These are phyloP conservation scores for Camelus bactrianus DNA, from an alignment of 2,113 vertebrate species.

Conservation along the genomic window DNA sequence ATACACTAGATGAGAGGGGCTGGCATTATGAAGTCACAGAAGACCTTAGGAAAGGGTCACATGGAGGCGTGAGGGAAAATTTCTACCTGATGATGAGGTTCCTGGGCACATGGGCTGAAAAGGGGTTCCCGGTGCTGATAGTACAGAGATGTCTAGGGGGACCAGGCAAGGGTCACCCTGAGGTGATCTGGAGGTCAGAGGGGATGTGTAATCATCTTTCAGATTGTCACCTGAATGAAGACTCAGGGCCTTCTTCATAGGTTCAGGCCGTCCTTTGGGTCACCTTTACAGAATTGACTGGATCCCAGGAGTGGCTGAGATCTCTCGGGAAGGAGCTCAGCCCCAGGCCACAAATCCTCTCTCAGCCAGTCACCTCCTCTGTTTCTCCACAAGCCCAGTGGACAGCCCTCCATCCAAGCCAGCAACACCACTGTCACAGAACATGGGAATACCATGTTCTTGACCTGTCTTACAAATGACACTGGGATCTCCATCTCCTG, in stretches of 20 bases:
- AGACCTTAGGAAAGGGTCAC: not conserved
- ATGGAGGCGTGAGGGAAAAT: not conserved
- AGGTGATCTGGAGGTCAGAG: not conserved
- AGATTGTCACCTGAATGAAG: not conserved
- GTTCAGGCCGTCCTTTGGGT: not conserved
- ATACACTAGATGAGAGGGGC: not conserved
- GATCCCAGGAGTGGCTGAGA: not conserved
- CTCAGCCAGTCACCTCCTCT: not conserved
- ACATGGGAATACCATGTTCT: rapidly evolving
- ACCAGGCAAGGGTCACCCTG: not conserved
- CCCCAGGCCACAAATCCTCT: not conserved
- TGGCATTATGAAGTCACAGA: not conserved
- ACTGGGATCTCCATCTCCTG: not conserved
- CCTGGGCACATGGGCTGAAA: not conserved
- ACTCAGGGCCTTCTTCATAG: not conserved
- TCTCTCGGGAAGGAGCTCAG: not conserved
- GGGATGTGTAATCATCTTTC: rapidly evolving
- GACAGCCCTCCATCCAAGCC: not conserved
- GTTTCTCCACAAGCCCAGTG: not conserved
- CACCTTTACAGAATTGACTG: not conserved
- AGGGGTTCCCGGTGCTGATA: not conserved
- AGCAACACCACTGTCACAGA: not conserved
- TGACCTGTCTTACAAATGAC: not conserved
- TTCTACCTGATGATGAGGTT: not conserved
- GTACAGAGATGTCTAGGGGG: not conserved